A percentile compares a stretch with the other conserved stretches of the same genome.
Conservation (phyloP, 2,888 invertebrate species). For the Crioceris asparagi region DNA sequence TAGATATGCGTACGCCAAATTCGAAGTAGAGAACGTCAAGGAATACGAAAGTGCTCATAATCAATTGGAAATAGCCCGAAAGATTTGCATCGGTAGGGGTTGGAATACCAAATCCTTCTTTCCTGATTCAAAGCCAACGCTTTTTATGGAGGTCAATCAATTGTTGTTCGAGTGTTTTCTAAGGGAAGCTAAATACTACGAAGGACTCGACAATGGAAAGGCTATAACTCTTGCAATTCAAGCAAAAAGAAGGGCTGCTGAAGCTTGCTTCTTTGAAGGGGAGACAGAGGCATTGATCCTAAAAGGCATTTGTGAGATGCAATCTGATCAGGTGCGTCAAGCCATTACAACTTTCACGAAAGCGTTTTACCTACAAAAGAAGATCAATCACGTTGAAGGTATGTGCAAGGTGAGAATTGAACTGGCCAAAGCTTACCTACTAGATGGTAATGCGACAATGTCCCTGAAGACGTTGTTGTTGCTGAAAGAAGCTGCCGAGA, state of each 20-base stretch:
- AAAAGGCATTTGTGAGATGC: conserved; percentile 44
- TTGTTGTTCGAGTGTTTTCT: conserved; percentile 37
- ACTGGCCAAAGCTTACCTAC: conserved; percentile 43
- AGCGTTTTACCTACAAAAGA: conserved; percentile 38
- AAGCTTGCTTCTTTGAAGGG: conserved; percentile 40
- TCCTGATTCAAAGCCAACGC: conserved; percentile 28
- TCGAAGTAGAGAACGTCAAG: conserved; percentile 44
- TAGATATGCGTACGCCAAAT: conserved; percentile 44
- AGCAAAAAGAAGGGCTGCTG: conserved; percentile 44
- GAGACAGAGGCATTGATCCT: conserved; percentile 44
- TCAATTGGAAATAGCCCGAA: conserved; percentile 23
- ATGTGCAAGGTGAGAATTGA: conserved; percentile 45
- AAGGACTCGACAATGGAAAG: conserved; percentile 36
- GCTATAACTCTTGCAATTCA: conserved; percentile 40
- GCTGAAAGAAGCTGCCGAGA: conserved; percentile 13
- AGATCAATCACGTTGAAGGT: conserved; percentile 36
- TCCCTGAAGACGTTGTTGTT: conserved; percentile 23
- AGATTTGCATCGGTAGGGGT: conserved; percentile 31
- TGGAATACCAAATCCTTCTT: conserved; percentile 29
- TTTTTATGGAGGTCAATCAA: conserved; percentile 40
- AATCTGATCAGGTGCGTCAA: conserved; percentile 40
- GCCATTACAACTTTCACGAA: conserved; percentile 43
- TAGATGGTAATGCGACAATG: conserved; percentile 11
- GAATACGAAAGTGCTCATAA: conserved; percentile 25
- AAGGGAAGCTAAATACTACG: conserved; percentile 35